Conservation (phyloP, 92 coral and sea anemone genomes). For the Siderastrea siderea region DNA sequence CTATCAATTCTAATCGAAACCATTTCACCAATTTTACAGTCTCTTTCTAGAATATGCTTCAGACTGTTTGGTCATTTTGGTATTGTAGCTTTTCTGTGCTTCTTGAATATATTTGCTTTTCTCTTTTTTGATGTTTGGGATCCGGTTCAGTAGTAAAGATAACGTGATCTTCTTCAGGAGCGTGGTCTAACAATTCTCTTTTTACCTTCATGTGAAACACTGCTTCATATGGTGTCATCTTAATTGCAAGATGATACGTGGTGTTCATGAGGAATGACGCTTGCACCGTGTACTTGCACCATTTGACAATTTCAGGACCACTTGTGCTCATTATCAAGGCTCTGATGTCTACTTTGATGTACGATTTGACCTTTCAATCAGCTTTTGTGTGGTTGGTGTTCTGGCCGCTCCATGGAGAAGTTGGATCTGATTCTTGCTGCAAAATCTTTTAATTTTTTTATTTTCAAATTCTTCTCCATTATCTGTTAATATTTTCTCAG, state of each 20-base stretch:
- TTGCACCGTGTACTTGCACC: conserved; percentile 49
- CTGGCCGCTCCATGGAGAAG: conserved; percentile 60
- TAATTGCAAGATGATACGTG: conserved; percentile 29
- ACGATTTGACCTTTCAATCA: conserved; percentile 45
- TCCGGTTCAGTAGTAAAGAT: neutral
- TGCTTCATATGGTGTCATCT: conserved; percentile 51
- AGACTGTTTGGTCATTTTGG: conserved; percentile 3
- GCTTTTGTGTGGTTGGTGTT: conserved; percentile 67
- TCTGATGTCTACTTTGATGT: conserved; percentile 46
- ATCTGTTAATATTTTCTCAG: conserved; percentile 46
- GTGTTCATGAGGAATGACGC: conserved; percentile 41
- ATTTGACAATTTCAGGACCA: conserved; percentile 22
- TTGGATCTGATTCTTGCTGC: conserved; percentile 36
- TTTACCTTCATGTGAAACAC: conserved; percentile 44
- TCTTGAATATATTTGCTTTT: conserved; percentile 9
- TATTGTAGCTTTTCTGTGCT: conserved; percentile 14
- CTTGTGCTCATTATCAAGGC: conserved; percentile 25
- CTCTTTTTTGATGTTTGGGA: neutral
- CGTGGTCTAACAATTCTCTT: conserved; percentile 11
- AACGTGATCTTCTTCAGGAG: neutral
- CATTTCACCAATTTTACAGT: neutral
- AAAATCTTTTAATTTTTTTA: conserved; percentile 31
- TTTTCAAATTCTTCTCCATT: conserved; percentile 65
- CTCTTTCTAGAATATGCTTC: neutral
- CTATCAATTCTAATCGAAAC: neutral